Conservation (phyloP, 2,797 vertebrate genomes). For the Catharus ustulatus region DNA sequence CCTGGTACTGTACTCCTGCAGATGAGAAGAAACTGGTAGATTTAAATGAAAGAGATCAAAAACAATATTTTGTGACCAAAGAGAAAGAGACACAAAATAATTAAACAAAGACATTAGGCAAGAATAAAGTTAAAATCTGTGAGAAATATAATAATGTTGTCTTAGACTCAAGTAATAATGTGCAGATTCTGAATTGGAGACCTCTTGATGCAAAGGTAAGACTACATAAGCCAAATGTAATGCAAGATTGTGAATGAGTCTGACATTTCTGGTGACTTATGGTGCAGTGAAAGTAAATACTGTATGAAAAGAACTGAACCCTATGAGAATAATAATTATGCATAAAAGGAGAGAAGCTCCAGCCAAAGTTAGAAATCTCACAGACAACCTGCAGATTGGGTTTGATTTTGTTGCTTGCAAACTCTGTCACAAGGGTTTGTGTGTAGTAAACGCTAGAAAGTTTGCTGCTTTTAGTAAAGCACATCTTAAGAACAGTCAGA, state of each 20-base stretch:
- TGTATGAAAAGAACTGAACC: background rate
- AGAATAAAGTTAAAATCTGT: background rate
- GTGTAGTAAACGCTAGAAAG: background rate
- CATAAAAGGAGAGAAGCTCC: background rate
- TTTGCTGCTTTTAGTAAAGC: background rate
- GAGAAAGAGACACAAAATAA: background rate
- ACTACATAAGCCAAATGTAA: background rate
- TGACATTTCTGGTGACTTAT: background rate
- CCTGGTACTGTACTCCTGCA: background rate
- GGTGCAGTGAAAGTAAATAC: background rate
- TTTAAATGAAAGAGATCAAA: constrained; percentile 5
- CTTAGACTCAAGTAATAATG: background rate
- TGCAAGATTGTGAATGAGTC: background rate
- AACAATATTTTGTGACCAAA: background rate
- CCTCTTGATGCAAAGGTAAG: background rate
- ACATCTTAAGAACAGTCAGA: background rate
- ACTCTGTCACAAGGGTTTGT: background rate
- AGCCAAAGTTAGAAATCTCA: background rate
- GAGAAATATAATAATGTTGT: background rate
- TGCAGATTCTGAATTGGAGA: background rate
- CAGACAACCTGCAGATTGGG: background rate
- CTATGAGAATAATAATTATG: background rate
- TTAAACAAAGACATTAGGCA: background rate
- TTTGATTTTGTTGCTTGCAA: background rate
- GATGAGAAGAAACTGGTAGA: background rate